Conservation (phyloP, 2,113 vertebrate species). For the Tinamus guttatus region DNA sequence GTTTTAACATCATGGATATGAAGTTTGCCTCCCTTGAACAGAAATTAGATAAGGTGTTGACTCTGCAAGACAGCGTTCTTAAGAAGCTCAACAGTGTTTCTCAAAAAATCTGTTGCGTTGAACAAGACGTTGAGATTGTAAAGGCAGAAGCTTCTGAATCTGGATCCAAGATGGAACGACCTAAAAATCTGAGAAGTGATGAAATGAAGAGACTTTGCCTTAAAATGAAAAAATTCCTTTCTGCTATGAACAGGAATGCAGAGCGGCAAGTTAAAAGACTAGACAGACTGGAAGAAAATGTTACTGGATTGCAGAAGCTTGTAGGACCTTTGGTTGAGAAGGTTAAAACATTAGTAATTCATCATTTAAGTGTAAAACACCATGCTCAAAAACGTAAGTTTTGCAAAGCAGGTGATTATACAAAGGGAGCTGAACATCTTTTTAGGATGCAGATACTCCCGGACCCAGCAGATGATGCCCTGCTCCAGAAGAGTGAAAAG, state of each 20-base stretch:
- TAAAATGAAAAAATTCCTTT: slow-evolving; percentile 77
- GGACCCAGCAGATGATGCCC: background rate
- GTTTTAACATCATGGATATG: slow-evolving; percentile 79
- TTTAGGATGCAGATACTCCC: slow-evolving; percentile 74
- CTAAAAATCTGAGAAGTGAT: slow-evolving; percentile 4
- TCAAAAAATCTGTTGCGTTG: slow-evolving; percentile 78
- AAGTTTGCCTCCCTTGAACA: slow-evolving; percentile 80
- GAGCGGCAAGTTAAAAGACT: slow-evolving; percentile 82
- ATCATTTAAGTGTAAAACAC: slow-evolving; percentile 78
- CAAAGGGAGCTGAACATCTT: slow-evolving; percentile 72
- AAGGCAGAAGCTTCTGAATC: slow-evolving; percentile 81
- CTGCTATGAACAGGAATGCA: slow-evolving; percentile 71
- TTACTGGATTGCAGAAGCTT: slow-evolving; percentile 84
- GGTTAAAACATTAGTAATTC: slow-evolving; percentile 80
- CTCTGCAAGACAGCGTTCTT: slow-evolving; percentile 81
- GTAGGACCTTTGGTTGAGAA: slow-evolving; percentile 81
- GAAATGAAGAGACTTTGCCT: slow-evolving; percentile 69
- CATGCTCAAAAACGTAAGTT: slow-evolving; percentile 62
- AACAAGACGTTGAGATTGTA: slow-evolving; percentile 80
- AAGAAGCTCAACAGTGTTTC: slow-evolving; percentile 82
- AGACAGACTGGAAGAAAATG: slow-evolving; percentile 82
- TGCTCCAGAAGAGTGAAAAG: slow-evolving; percentile 77
- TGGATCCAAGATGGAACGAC: slow-evolving; percentile 24
- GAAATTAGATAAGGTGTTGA: slow-evolving; percentile 84
- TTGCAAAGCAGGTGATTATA: background rate